phyloP scores from a whole-genome alignment of 2,888 invertebrate genomes.

The Cheilosia variabilis region DNA sequence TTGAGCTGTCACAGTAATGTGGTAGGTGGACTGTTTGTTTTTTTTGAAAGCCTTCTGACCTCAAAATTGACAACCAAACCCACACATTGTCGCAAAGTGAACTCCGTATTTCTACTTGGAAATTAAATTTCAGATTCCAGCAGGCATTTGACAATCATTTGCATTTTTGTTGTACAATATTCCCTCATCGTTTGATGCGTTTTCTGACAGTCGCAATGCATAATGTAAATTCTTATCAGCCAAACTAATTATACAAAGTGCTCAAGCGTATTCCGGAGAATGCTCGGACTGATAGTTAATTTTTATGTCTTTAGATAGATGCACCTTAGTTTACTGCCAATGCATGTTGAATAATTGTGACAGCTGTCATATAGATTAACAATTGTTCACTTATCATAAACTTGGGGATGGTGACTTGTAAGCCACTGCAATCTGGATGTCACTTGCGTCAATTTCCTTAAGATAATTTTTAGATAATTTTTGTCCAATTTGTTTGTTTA shows the following conservation, averaged over 20 bases:
- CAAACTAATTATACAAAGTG: constrained; percentile 6
- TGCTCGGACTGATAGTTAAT: neutral
- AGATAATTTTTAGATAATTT: no score
- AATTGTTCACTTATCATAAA: no score
- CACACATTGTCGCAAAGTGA: neutral
- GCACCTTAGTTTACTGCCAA: no score
- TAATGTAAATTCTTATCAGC: neutral
- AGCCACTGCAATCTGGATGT: no score
- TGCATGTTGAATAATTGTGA: no score
- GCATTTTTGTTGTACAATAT: neutral
- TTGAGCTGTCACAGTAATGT: neutral
- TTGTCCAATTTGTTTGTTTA: no score
- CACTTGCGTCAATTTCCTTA: no score
- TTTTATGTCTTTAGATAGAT: neutral
- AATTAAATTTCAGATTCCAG: neutral
- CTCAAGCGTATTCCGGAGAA: neutral
- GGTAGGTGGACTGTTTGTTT: neutral
- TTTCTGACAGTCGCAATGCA: neutral
- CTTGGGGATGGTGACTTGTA: no score
- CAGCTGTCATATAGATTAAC: no score
- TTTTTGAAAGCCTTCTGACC: neutral
- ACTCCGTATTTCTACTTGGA: neutral
- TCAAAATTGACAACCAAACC: neutral
- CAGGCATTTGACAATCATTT: no score
- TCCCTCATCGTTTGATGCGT: neutral